Base-by-base conservation (phyloP, 1,140 invertebrate species). In the Argopecten irradians region DNA sequence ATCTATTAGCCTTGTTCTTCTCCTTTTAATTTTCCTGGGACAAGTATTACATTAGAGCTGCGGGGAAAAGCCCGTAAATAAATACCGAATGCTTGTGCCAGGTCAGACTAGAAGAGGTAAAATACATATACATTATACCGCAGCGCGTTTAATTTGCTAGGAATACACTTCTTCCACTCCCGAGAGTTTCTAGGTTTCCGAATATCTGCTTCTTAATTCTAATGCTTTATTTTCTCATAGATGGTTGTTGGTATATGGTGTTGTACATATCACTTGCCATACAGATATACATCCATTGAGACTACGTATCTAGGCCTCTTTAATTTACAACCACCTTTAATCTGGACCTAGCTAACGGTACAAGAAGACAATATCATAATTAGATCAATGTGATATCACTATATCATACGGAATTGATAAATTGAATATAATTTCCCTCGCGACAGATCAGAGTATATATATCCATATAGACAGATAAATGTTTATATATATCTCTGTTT, bases 401-500 rank as follows among this genome's bases (percentile, higher is more conserved):
- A 71, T 71, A 71, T 71, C 55, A 71, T 71, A 71, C n/a, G 28
- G 55, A 71, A 28, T 71, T 71, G 55, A 71, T 71, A 71, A 71
- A 71, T 71, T 71, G 55, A 71, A 71, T 71, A 71, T 71, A 71
- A 71, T 71, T 71, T n/a, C 55, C 55, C 55, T 71, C 55, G 55
- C 55, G 55, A 71, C 55, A 71, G 55, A 71, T 71, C 55, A 71
- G 16, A n/a, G 28, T 71, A 71, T 71, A n/a, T 71, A 71, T 71
- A 16, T 16, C 55, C 28, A 71, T 71, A 71, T 71, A 71, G 55
- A 71, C 55, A 71, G 55, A 71, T 71, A 71, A 71, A 71, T 71
- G 55, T 22, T n/a, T 46, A 46, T 46, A 46, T 46, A 71, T 55
- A 55, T 55, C 14, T 55, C 43, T 71, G 55, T 71, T 71, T 71